Evolutionary conservation across 2,113 vertebrate genomes (phyloP).

Genomic region (Oryctolagus cuniculus): mOryCun1.1 NC_091436.1:81526501-81527000

Average conservation of each 20-base stretch:
- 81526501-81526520: constrained; percentile 50
- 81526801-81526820: neutral
- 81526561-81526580: constrained; percentile 49
- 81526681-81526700: constrained; percentile 46
- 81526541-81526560: constrained; percentile 76
- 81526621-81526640: constrained; percentile 45
- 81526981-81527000: constrained; percentile 53
- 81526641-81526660: neutral
- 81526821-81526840: constrained; percentile 50
- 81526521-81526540: constrained; percentile 69
- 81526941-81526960: constrained; percentile 40
- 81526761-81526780: neutral
- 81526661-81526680: constrained; percentile 57
- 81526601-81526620: constrained; percentile 34
- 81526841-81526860: neutral
- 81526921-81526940: constrained; percentile 29
- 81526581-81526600: constrained; percentile 61
- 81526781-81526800: constrained; percentile 38
- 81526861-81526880: neutral
- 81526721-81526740: constrained; percentile 36
- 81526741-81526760: neutral
- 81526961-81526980: constrained; percentile 25
- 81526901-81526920: constrained; percentile 21
- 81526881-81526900: constrained; percentile 27
- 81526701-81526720: neutral